These are phyloP conservation scores for Thunnus albacares DNA, from an alignment of 2,797 vertebrate genomes.

Conservation along the genomic window DNA sequence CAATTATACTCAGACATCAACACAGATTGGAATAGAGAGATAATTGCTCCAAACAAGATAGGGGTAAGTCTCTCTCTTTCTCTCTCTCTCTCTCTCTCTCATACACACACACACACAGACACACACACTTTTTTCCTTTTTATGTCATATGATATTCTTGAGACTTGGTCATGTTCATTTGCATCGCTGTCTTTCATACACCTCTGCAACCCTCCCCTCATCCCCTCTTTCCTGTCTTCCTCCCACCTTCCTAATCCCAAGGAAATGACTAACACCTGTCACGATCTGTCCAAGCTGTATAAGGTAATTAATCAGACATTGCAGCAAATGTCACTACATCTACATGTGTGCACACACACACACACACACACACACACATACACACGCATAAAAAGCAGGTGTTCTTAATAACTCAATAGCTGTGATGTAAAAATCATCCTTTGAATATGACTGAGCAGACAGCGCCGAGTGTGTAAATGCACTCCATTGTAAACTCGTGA, in stretches of 20 bases:
- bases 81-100: background rate
- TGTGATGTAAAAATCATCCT: constrained; percentile 57
- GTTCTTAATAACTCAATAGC: constrained; percentile 59
- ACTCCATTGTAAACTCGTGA: constrained; percentile 77
- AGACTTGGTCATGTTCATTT: constrained; percentile 53
- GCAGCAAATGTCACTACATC: constrained; percentile 69
- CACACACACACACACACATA: background rate
- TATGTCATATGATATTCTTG: constrained; percentile 45
- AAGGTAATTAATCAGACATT: constrained; percentile 73
- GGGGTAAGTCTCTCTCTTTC: constrained; percentile 21
- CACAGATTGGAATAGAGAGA: constrained; percentile 73
- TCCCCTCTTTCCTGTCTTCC: constrained; percentile 38
- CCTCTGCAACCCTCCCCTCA: constrained; percentile 13
- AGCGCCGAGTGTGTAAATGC: constrained; percentile 61
- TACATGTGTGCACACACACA: constrained; percentile 19
- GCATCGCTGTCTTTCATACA: constrained; percentile 28
- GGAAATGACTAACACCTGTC: constrained; percentile 75
- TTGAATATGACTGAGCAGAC: constrained; percentile 65
- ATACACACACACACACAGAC: constrained; percentile 8
- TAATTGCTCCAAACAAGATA: constrained; percentile 72
- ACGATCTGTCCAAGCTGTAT: constrained; percentile 46
- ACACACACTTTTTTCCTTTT: background rate
- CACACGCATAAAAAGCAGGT: constrained; percentile 40
- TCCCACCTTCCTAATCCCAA: constrained; percentile 59
- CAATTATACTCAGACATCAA: constrained; percentile 71